Conservation (phyloP, 2,113 vertebrate species). For the Ochotona princeps region DNA sequence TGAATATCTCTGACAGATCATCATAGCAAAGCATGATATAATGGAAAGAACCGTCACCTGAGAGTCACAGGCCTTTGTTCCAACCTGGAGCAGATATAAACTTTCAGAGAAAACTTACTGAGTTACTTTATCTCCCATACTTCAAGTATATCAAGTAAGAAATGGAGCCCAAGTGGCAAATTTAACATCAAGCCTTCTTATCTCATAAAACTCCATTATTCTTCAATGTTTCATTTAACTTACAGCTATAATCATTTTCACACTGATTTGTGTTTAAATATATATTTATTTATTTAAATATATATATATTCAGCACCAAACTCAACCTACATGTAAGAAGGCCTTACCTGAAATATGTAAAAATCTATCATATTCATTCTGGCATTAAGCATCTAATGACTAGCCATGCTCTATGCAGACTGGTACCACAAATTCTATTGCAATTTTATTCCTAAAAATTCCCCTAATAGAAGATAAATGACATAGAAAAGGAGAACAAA, state of each 20-base stretch:
- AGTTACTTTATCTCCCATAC: neutral
- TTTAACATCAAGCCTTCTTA: neutral
- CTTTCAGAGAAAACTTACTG: slow-evolving; percentile 64
- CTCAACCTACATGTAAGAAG: neutral
- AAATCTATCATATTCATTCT: neutral
- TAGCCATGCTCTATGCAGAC: neutral
- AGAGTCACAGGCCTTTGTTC: slow-evolving; percentile 73
- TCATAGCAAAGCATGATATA: slow-evolving; percentile 60
- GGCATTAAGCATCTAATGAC: neutral
- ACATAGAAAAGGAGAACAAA: neutral
- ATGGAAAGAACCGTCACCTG: slow-evolving; percentile 70
- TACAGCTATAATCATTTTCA: slow-evolving; percentile 36
- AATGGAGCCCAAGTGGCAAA: neutral
- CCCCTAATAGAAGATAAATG: neutral
- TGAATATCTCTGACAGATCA: slow-evolving; percentile 76
- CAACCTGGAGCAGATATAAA: slow-evolving; percentile 32
- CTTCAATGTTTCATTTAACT: slow-evolving; percentile 24
- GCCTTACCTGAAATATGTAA: neutral
- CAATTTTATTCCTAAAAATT: neutral
- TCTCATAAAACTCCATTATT: slow-evolving; percentile 31
- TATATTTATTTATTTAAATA: neutral
- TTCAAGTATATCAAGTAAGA: slow-evolving; percentile 46
- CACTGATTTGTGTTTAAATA: slow-evolving; percentile 37
- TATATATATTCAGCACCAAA: too few species aligned
- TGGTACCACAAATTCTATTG: neutral